A percentile compares a stretch with the other conserved stretches of the same genome.
phyloP scores from a whole-genome alignment of 2,888 invertebrate species.

The Pristionchus exspectatus region DNA sequence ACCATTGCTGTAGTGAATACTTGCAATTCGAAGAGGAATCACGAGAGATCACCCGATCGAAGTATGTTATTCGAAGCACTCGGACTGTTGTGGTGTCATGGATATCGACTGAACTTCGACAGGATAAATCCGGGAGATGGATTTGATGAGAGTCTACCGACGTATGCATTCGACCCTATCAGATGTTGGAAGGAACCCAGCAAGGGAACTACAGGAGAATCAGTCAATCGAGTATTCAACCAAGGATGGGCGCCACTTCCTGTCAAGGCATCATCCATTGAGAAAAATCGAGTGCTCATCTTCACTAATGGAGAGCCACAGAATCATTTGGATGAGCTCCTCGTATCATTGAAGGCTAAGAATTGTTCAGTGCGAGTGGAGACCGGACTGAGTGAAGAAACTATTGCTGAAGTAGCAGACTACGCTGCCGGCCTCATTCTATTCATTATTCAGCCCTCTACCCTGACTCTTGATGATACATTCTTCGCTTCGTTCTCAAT shows the following conservation, averaged over 20 bases:
- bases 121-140: not conserved
- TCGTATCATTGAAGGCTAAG: not conserved
- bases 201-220: not conserved
- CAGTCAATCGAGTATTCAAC: not conserved
- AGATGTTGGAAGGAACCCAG: constrained; percentile 40
- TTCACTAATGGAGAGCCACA: constrained; percentile 39
- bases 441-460: not conserved
- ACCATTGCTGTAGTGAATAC: constrained; percentile 34
- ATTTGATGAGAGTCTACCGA: constrained; percentile 58
- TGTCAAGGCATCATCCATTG: not conserved
- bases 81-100: constrained; percentile 63
- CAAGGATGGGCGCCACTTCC: constrained; percentile 18
- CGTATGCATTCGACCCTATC: constrained; percentile 64
- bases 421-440: not conserved
- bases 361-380: not conserved
- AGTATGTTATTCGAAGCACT: constrained; percentile 59
- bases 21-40: constrained; percentile 36
- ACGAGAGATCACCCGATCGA: constrained; percentile 25
- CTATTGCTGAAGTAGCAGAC: not conserved
- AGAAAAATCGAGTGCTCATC: constrained; percentile 30
- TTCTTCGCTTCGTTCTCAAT: constrained; percentile 27
- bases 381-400: not conserved
- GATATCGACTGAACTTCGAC: constrained; percentile 59
- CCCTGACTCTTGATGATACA: not conserved
- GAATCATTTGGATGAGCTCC: not conserved